Evolutionary conservation across 2,888 invertebrate genomes (phyloP).

Genomic region (Athripsodes cinereus): DNA sequence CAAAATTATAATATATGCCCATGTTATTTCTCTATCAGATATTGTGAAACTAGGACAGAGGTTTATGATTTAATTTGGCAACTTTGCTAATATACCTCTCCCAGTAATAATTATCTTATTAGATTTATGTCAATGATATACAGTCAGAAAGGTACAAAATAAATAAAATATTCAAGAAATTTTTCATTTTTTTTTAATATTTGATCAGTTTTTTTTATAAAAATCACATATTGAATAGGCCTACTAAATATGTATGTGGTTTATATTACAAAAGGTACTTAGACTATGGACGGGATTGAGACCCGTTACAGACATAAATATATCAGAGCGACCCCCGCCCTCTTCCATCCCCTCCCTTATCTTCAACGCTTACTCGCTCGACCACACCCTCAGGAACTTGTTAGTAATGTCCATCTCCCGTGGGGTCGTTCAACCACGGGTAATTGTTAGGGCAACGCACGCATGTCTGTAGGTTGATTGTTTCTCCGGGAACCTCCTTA

Average conservation of each 20-base stretch:
- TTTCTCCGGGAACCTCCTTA: constrained; percentile 91
- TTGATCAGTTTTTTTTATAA: constrained; percentile 49
- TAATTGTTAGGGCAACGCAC: constrained; percentile 91
- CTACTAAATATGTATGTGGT: constrained; percentile 53
- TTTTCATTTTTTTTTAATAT: constrained; percentile 41
- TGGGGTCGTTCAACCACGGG: constrained; percentile 91
- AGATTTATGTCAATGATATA: too few relatives aligned
- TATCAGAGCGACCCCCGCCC: constrained; percentile 16
- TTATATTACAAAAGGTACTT: constrained; percentile 54
- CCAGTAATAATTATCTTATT: too few relatives aligned
- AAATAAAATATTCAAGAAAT: constrained; percentile 27
- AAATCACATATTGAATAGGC: constrained; percentile 52
- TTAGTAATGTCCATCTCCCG: constrained; percentile 84
- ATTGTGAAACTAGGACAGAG: background rate
- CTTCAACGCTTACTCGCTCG: background rate
- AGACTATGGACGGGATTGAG: constrained; percentile 51
- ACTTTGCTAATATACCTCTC: too few relatives aligned
- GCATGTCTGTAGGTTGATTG: constrained; percentile 88
- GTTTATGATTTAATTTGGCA: too few relatives aligned
- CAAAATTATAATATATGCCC: background rate
- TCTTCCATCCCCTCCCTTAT: constrained; percentile 6
- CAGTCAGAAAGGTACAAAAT: background rate
- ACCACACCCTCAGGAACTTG: constrained; percentile 35
- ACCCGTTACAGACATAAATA: constrained; percentile 48
- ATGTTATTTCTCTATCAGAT: background rate